Percentiles rank a stretch among this genome's conserved stretches.
These are phyloP conservation scores for Megalurothrips usitatus DNA, from an alignment of 2,888 invertebrate genomes.

Conservation along the genomic window DNA sequence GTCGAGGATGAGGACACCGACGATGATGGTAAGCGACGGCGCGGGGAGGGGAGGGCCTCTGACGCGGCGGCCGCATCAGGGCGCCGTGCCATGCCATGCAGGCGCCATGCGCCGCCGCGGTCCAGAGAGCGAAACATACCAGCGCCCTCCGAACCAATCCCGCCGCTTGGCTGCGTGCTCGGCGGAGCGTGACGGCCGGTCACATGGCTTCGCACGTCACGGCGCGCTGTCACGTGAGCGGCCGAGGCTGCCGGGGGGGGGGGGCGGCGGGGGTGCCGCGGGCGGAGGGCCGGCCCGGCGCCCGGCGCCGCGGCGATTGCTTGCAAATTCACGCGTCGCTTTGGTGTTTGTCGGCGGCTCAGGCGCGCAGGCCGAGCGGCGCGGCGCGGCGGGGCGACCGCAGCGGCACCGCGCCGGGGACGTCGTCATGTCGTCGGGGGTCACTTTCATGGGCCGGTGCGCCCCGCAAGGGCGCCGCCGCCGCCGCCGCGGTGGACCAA, in stretches of 20 bases:
- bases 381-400: neutral
- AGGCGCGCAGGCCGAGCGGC: neutral
- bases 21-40: constrained; percentile 36
- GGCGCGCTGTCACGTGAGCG: neutral
- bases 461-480: neutral
- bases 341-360: too few relatives aligned
- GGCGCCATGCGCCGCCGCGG: too few relatives aligned
- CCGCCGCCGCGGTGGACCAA: neutral
- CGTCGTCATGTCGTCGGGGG: neutral
- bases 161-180: neutral
- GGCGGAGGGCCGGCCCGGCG: neutral
- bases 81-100: too few relatives aligned
- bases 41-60: neutral
- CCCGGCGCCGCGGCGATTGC: neutral
- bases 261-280: too few relatives aligned
- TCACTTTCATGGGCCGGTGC: neutral
- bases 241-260: too few relatives aligned
- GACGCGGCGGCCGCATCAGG: neutral
- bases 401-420: too few relatives aligned
- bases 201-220: neutral
- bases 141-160: too few relatives aligned
- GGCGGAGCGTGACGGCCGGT: neutral
- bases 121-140: too few relatives aligned
- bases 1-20: constrained; percentile 39
- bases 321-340: neutral